These are phyloP conservation scores for Thalassaphorura encarpata DNA, from an alignment of 1,140 invertebrate species.

Conservation along the genomic window DNA sequence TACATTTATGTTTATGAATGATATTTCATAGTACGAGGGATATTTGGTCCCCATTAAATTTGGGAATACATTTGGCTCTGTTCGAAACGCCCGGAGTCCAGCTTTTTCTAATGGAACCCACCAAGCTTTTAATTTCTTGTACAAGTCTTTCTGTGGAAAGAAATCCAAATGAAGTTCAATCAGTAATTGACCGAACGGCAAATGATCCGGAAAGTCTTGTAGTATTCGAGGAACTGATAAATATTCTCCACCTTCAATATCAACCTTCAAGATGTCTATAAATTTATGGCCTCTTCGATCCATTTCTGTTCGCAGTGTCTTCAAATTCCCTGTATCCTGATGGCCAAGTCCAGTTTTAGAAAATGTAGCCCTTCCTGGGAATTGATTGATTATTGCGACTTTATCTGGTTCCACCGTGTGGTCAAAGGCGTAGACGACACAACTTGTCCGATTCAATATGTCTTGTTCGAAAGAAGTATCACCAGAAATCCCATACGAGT, in stretches of 20 bases:
- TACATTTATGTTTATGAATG: no score
- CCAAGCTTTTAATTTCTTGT: background rate
- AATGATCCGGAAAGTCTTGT: background rate
- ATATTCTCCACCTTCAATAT: conserved; percentile 9
- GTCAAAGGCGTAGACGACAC: conserved; percentile 7
- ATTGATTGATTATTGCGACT: no score
- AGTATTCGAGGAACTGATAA: background rate
- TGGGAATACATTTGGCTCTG: background rate
- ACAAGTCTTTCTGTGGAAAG: background rate
- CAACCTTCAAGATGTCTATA: conserved; percentile 12
- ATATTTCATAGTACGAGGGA: no score
- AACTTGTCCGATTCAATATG: conserved; percentile 5
- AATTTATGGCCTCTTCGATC: background rate
- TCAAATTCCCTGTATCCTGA: no score
- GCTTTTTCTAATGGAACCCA: background rate
- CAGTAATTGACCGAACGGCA: conserved; percentile 9
- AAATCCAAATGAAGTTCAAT: conserved; percentile 1
- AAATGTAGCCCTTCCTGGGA: no score
- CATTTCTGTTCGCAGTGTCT: background rate
- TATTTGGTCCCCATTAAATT: no score
- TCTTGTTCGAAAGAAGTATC: conserved; percentile 7
- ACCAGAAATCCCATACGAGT: conserved; percentile 9
- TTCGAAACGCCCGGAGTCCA: background rate
- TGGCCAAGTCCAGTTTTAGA: no score
- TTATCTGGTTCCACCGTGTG: background rate